A percentile compares a stretch with the other conserved stretches of the same genome.
Evolutionary conservation across 2,113 vertebrate genomes (phyloP).

Genomic region (Dolichallabes microphthalmus): DNA sequence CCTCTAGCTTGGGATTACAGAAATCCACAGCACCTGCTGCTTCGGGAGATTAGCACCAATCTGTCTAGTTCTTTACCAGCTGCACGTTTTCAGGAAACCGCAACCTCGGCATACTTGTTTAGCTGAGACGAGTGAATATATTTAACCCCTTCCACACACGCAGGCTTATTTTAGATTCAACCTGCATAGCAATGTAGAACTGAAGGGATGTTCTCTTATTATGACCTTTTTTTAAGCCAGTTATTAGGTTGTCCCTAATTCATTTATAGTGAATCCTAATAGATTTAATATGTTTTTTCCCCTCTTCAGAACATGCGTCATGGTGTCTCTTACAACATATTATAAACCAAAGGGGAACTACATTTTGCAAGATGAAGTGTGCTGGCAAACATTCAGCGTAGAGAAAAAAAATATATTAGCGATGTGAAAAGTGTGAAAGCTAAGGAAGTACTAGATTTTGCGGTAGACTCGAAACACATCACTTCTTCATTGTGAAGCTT

Average conservation of each 20-base stretch:
- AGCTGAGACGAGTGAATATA: neutral
- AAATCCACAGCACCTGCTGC: slow-evolving; percentile 66
- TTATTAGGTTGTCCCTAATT: neutral
- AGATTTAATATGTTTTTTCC: neutral
- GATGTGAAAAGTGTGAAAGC: neutral
- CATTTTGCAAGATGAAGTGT: neutral
- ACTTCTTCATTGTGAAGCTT: neutral
- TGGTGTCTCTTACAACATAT: too few relatives aligned
- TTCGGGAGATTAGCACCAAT: slow-evolving; percentile 72
- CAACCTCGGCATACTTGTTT: neutral
- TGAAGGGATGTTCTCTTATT: neutral
- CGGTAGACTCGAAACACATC: neutral
- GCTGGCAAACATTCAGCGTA: neutral
- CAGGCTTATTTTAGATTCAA: neutral
- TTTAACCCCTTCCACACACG: neutral
- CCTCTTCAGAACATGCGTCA: neutral
- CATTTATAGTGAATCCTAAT: neutral
- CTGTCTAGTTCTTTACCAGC: slow-evolving; percentile 58
- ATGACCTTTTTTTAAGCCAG: neutral
- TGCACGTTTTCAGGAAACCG: slow-evolving; percentile 22
- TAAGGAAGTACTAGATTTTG: neutral
- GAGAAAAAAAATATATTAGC: neutral
- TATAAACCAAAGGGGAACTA: neutral
- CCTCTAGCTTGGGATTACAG: slow-evolving; percentile 60
- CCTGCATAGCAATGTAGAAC: neutral